phyloP scores from a whole-genome alignment of 2,113 vertebrate genomes.

The Otus sunia region DNA sequence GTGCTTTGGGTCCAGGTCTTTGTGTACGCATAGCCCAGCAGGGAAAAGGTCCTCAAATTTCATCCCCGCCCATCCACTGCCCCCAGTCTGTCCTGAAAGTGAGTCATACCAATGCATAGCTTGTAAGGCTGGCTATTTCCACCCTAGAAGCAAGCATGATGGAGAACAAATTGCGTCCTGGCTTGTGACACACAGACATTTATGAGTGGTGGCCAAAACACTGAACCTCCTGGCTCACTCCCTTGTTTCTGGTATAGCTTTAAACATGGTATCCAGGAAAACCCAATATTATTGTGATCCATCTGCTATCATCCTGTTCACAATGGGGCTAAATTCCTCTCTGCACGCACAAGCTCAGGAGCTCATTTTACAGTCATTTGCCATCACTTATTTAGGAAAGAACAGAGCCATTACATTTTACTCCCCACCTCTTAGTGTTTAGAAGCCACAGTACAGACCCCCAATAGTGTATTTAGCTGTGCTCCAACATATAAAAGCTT shows the following conservation, averaged over 20 bases:
- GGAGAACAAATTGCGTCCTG: not conserved
- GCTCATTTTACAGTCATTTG: not conserved
- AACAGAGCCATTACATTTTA: not conserved
- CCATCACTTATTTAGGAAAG: not conserved
- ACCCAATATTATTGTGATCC: not conserved
- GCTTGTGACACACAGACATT: not conserved
- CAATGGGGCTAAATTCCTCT: not conserved
- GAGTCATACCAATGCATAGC: not conserved
- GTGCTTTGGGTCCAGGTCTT: not conserved
- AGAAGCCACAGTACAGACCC: not conserved
- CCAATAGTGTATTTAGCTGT: not conserved
- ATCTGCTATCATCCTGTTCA: not conserved
- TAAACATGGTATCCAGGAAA: not conserved
- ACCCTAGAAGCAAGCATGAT: not conserved
- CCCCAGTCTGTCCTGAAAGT: not conserved
- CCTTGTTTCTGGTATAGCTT: not conserved
- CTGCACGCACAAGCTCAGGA: not conserved
- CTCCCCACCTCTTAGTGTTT: not conserved
- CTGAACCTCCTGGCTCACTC: not conserved
- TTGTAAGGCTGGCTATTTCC: not conserved
- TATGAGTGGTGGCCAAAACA: not conserved
- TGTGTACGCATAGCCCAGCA: not conserved
- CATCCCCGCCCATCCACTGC: fast-evolving
- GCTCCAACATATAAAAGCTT: not conserved
- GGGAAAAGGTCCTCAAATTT: not conserved